Conservation (phyloP, 2,797 vertebrate species). For the Geotrypetes seraphini region DNA sequence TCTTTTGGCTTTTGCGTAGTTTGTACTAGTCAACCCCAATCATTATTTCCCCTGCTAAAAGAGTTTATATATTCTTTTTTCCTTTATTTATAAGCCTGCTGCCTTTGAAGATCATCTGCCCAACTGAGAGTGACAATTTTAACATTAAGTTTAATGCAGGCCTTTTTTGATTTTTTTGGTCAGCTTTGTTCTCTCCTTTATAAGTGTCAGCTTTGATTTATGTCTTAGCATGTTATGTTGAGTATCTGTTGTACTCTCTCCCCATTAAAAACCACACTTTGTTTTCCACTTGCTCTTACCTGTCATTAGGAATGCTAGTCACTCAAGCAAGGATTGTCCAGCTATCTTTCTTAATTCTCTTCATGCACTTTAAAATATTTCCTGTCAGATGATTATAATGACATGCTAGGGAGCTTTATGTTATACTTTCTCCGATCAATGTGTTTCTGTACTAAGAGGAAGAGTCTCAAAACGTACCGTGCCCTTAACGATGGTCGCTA, state of each 20-base stretch:
- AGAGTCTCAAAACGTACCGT: too few relatives aligned
- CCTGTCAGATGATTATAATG: too few relatives aligned
- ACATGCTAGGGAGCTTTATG: too few relatives aligned
- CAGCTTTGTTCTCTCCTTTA: constrained; percentile 29
- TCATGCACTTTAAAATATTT: too few relatives aligned
- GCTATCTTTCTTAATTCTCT: neutral
- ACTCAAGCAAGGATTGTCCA: constrained; percentile 11
- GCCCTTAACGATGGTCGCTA: too few relatives aligned
- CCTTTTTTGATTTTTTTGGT: constrained; percentile 23
- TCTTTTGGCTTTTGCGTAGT: constrained; percentile 22
- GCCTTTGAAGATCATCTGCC: constrained; percentile 26
- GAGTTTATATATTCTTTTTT: constrained; percentile 29
- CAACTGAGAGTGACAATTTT: constrained; percentile 19
- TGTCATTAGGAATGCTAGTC: neutral
- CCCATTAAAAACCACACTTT: neutral
- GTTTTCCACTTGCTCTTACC: neutral
- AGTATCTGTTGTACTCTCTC: neutral
- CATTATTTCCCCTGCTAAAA: constrained; percentile 5
- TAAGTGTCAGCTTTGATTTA: neutral
- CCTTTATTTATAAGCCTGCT: constrained; percentile 2
- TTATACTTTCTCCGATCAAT: too few relatives aligned
- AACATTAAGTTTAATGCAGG: constrained; percentile 24
- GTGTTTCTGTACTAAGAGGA: too few relatives aligned
- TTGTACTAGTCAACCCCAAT: too few relatives aligned
- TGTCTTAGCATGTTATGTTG: constrained; percentile 1